These are phyloP conservation scores for Prionchulus punctatus DNA, from an alignment of 2,888 invertebrate genomes.

Conservation along the genomic window DNA sequence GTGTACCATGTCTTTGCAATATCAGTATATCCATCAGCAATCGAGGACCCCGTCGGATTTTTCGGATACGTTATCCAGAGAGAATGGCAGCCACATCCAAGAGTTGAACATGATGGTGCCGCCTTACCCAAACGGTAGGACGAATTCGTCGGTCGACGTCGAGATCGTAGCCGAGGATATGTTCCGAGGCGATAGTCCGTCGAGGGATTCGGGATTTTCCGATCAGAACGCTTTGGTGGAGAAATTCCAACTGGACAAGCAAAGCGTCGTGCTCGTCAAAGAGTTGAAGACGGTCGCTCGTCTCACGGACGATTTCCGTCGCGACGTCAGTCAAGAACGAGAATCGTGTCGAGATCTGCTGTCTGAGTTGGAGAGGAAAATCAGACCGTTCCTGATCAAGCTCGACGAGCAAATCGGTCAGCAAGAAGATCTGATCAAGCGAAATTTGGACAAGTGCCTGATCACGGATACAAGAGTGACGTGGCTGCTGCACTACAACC, in stretches of 20 bases:
- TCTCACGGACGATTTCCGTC: slow-evolving; percentile 4
- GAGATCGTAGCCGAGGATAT: background rate
- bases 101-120: background rate
- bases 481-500: slow-evolving; percentile 10
- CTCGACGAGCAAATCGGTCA: slow-evolving; percentile 5
- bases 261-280: background rate
- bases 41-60: background rate
- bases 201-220: background rate
- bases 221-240: background rate
- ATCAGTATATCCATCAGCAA: no score
- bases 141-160: background rate
- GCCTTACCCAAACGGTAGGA: background rate
- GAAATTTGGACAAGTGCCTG: slow-evolving; percentile 4
- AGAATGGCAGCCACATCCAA: background rate
- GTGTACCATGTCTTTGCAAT: no score
- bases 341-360: slow-evolving; percentile 1
- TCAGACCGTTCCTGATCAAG: slow-evolving; percentile 7
- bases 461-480: slow-evolving; percentile 8
- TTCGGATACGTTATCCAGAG: background rate
- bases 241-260: background rate
- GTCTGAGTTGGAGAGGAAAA: slow-evolving; percentile 5
- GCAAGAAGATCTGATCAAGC: background rate
- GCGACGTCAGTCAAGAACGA: slow-evolving; percentile 1
- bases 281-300: slow-evolving; percentile 2
- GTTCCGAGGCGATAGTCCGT: background rate